Evolutionary conservation across 2,113 vertebrate genomes (phyloP).

Genomic region (Cyprinodon tularosa): DNA sequence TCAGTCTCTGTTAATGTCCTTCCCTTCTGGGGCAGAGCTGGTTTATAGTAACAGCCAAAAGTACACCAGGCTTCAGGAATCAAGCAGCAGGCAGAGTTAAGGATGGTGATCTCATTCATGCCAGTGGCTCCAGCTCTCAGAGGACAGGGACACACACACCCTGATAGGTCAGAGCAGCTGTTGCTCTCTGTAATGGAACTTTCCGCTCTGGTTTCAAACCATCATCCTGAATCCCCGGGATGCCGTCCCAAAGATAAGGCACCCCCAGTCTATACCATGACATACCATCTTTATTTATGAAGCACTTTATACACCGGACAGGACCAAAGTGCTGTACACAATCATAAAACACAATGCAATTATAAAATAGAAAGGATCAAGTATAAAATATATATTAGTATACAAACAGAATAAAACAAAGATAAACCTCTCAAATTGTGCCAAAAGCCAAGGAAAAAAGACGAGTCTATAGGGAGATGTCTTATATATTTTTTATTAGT

Average conservation of each 20-base stretch:
- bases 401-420: too few relatives aligned
- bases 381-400: too few relatives aligned
- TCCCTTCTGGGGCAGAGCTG: constrained; percentile 46
- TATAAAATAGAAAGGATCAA: too few relatives aligned
- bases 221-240: constrained; percentile 47
- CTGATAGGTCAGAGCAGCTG: constrained; percentile 64
- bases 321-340: too few relatives aligned
- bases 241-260: constrained; percentile 46
- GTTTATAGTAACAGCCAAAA: constrained; percentile 32
- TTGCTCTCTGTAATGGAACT: constrained; percentile 58
- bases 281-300: too few relatives aligned
- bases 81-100: constrained; percentile 13
- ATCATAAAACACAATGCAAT: too few relatives aligned
- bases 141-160: constrained; percentile 15
- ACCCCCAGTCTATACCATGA: not conserved
- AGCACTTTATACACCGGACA: too few relatives aligned
- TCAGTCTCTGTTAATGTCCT: constrained; percentile 56
- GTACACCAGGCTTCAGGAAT: constrained; percentile 57
- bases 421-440: too few relatives aligned
- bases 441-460: too few relatives aligned
- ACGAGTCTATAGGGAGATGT: not conserved
- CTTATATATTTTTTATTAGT: constrained; percentile 26
- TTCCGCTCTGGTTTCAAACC: constrained; percentile 66
- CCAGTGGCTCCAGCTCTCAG: constrained; percentile 24
- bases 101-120: constrained; percentile 34